Conservation (phyloP, 1,140 invertebrate genomes). For the Rhyzopertha dominica region DNA sequence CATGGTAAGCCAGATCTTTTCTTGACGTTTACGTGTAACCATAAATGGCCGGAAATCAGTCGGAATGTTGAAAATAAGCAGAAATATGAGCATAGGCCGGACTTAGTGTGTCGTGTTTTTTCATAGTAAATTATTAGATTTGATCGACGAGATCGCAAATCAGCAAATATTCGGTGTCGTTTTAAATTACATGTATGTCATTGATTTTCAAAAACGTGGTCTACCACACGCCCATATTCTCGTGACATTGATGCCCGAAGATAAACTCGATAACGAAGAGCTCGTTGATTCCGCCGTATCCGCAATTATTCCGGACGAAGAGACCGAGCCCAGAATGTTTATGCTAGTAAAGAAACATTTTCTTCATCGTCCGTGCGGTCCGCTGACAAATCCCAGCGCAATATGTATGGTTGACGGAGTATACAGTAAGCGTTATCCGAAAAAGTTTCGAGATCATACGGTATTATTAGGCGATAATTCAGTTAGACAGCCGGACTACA, state of each 20-base stretch:
- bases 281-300: neutral
- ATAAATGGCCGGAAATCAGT: slow-evolving; percentile 7
- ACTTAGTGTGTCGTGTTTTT: slow-evolving; percentile 15
- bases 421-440: neutral
- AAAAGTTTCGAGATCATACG: neutral
- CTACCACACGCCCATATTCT: slow-evolving; percentile 8
- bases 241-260: neutral
- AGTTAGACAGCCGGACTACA: slow-evolving; percentile 4
- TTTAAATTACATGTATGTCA: slow-evolving; percentile 8
- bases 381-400: no score
- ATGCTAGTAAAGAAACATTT: no score
- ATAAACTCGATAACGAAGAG: neutral
- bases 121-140: slow-evolving; percentile 8
- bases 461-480: no score
- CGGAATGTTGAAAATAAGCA: slow-evolving; percentile 2
- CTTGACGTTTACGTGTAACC: slow-evolving; percentile 13
- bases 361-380: no score
- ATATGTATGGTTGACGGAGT: neutral
- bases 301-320: no score
- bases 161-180: neutral
- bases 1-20: slow-evolving; percentile 17
- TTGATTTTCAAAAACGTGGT: slow-evolving; percentile 15
- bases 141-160: slow-evolving; percentile 6
- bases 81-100: slow-evolving; percentile 7
- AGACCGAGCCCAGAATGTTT: no score